phyloP scores from a whole-genome alignment of 2,797 vertebrate species.

The Thamnophis elegans region DNA sequence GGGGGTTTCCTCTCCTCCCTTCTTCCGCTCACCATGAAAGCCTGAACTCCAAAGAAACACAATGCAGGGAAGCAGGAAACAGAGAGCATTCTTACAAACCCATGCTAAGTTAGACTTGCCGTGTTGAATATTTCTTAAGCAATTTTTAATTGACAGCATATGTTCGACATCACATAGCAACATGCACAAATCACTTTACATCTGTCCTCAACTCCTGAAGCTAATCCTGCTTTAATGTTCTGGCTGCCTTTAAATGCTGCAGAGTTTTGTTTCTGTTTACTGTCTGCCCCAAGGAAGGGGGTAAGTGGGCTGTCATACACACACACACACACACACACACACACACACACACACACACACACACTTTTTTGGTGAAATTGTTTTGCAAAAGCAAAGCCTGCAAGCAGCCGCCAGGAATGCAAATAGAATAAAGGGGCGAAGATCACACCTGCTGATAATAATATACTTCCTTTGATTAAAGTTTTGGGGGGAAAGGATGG shows the following conservation, averaged over 20 bases:
- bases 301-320: slow-evolving; percentile 45
- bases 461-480: neutral
- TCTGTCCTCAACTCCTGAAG: slow-evolving; percentile 65
- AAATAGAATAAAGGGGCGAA: neutral
- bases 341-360: no score
- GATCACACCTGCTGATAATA: neutral
- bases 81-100: slow-evolving; percentile 62
- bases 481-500: neutral
- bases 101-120: slow-evolving; percentile 53
- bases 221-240: slow-evolving; percentile 64
- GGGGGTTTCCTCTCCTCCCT: neutral
- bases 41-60: slow-evolving; percentile 50
- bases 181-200: slow-evolving; percentile 62
- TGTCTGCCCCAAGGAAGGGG: slow-evolving; percentile 42
- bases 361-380: slow-evolving; percentile 31
- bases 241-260: slow-evolving; percentile 56
- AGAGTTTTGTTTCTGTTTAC: slow-evolving; percentile 63
- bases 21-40: slow-evolving; percentile 38
- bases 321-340: no score
- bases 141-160: slow-evolving; percentile 74
- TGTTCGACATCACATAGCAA: slow-evolving; percentile 69
- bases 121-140: slow-evolving; percentile 73
- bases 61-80: slow-evolving; percentile 52
- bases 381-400: neutral
- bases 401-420: slow-evolving; percentile 37